phyloP scores from a whole-genome alignment of 2,888 invertebrate genomes.

The Deroplatys truncata region DNA sequence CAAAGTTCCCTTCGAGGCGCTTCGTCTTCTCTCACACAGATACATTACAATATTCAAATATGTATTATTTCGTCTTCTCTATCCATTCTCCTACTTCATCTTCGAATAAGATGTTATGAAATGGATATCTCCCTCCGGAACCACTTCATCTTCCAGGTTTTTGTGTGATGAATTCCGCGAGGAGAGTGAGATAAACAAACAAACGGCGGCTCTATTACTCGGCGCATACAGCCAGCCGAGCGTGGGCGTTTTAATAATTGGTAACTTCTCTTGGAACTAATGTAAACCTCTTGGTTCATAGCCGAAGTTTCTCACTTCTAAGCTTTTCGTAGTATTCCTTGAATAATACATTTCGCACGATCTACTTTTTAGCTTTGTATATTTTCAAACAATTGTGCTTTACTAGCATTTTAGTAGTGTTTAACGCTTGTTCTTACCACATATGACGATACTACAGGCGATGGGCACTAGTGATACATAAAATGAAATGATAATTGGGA shows the following conservation, averaged over 20 bases:
- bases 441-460: too few species aligned
- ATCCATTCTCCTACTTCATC: not conserved
- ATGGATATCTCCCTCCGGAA: not conserved
- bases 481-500: too few species aligned
- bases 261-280: not conserved
- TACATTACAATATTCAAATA: conserved; percentile 17
- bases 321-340: not conserved
- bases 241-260: not conserved
- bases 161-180: not conserved
- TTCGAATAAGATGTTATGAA: not conserved
- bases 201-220: not conserved
- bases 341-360: not conserved
- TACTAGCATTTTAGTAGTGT: too few species aligned
- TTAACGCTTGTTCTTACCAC: too few species aligned
- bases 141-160: not conserved
- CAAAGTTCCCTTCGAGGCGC: not conserved
- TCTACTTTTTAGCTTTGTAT: not conserved
- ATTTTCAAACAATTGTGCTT: too few species aligned
- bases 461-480: too few species aligned
- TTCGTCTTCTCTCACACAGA: not conserved
- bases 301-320: too few species aligned
- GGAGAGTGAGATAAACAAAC: not conserved
- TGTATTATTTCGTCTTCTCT: not conserved
- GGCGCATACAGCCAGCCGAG: not conserved
- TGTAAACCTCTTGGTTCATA: not conserved